Percentiles rank a stretch among this genome's conserved stretches.
These are phyloP conservation scores for Saguinus midas DNA, from an alignment of 2,113 vertebrate genomes.

Conservation along the genomic window DNA sequence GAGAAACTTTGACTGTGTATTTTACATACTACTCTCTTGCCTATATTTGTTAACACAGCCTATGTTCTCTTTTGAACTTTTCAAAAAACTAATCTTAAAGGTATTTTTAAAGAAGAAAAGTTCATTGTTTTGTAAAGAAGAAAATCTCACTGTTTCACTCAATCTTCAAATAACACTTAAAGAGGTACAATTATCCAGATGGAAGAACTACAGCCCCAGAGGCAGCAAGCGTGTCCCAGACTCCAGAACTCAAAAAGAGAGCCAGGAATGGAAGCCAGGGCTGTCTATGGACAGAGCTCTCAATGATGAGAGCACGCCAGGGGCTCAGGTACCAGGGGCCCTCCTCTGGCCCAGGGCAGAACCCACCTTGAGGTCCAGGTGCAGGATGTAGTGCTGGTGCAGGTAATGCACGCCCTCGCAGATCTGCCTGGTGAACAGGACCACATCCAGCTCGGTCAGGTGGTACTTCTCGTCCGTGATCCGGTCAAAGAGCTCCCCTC, in stretches of 20 bases:
- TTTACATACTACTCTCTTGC: neutral
- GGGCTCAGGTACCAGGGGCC: neutral
- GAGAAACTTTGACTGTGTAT: neutral
- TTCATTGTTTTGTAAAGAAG: neutral
- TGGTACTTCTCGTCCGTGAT: conserved; percentile 94
- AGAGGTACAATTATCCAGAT: neutral
- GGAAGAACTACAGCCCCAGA: neutral
- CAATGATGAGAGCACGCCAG: neutral
- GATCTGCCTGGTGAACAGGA: conserved; percentile 93
- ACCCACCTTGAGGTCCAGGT: conserved; percentile 95
- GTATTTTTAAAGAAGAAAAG: neutral
- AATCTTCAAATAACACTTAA: neutral
- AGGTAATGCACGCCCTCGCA: conserved; percentile 92
- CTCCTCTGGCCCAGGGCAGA: neutral
- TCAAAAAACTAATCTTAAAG: neutral
- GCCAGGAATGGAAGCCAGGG: neutral
- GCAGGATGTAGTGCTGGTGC: conserved; percentile 94
- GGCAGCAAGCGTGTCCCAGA: neutral
- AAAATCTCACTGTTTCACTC: neutral
- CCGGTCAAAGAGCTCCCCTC: conserved; percentile 96
- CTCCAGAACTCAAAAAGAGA: neutral
- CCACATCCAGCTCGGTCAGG: conserved; percentile 91
- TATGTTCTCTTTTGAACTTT: neutral
- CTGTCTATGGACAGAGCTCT: neutral
- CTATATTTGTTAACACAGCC: neutral